These are phyloP conservation scores for Caligus rogercresseyi DNA, from an alignment of 1,140 invertebrate genomes.

Conservation along the genomic window DNA sequence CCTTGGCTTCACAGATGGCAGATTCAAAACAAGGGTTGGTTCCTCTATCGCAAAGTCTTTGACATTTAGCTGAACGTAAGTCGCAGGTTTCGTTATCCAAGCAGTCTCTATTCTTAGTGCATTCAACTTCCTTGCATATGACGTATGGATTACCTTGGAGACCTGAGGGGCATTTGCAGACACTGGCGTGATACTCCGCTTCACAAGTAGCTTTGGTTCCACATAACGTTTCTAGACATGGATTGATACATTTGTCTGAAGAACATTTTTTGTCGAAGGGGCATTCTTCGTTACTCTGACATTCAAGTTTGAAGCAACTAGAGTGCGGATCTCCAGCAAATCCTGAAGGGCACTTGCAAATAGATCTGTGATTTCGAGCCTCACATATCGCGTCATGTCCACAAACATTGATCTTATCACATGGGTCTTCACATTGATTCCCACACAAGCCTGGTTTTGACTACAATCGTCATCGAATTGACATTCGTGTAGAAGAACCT, in stretches of 20 bases:
- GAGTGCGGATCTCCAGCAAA: conserved; percentile 28
- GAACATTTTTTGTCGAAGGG: conserved; percentile 26
- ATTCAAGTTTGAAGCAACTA: conserved; percentile 24
- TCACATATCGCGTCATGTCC: conserved; percentile 54
- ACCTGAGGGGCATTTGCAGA: conserved; percentile 62
- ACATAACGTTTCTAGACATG: conserved; percentile 34
- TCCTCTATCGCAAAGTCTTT: conserved; percentile 46
- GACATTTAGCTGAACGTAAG: conserved; percentile 61
- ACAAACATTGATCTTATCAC: conserved; percentile 37
- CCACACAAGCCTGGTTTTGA: conserved; percentile 26
- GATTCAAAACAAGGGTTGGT: conserved; percentile 56
- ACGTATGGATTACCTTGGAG: conserved; percentile 56
- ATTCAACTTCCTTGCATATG: conserved; percentile 8
- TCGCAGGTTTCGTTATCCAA: conserved; percentile 43
- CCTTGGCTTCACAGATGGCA: conserved; percentile 26
- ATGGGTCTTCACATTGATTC: conserved; percentile 50
- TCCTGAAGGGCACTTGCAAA: conserved; percentile 26
- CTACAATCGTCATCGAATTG: conserved; percentile 26
- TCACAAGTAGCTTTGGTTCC: conserved; percentile 59
- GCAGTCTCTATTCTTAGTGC: background rate
- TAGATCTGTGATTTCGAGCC: conserved; percentile 24
- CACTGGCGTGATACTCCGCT: conserved; percentile 33
- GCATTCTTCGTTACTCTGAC: conserved; percentile 27
- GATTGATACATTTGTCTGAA: conserved; percentile 25
- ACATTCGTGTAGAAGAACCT: conserved; percentile 26